phyloP scores from a whole-genome alignment of 2,113 vertebrate genomes.

The Corythaeola cristata region DNA sequence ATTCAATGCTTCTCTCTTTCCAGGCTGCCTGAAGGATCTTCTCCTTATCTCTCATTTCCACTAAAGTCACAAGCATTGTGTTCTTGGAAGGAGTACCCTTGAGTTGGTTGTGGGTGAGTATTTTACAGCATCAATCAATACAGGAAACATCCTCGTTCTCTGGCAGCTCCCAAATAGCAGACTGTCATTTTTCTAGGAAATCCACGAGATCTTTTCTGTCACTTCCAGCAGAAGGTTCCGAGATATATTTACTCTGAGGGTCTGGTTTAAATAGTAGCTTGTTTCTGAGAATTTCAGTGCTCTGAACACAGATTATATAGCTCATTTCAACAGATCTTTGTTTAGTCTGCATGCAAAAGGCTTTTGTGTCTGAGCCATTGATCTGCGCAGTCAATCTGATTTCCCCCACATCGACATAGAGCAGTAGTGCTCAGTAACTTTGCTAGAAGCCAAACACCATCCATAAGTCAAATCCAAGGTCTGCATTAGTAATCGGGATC shows the following conservation, averaged over 20 bases:
- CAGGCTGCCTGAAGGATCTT: conserved; percentile 69
- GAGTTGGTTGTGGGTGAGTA: conserved; percentile 60
- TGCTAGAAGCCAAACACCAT: conserved; percentile 15
- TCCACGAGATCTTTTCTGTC: conserved; percentile 34
- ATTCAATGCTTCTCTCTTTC: conserved; percentile 62
- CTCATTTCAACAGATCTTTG: not conserved
- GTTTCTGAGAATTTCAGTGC: not conserved
- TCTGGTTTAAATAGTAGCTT: not conserved
- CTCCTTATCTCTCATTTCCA: conserved; percentile 70
- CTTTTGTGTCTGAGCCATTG: conserved; percentile 9
- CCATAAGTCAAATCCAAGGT: conserved; percentile 1
- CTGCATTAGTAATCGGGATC: not conserved
- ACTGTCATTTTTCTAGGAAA: conserved; percentile 39
- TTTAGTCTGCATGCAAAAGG: not conserved
- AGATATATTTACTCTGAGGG: not conserved
- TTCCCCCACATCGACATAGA: not conserved
- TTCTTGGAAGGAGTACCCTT: conserved; percentile 65
- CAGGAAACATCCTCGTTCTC: conserved; percentile 24
- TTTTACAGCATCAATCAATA: conserved; percentile 55
- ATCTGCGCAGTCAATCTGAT: conserved; percentile 13
- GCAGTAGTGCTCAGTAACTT: not conserved
- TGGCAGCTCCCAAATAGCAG: conserved; percentile 15
- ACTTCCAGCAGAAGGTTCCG: not conserved
- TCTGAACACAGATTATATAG: not conserved
- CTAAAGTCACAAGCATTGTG: conserved; percentile 66